phyloP scores from a whole-genome alignment of 2,797 vertebrate genomes.

The Chelon auratus region DNA sequence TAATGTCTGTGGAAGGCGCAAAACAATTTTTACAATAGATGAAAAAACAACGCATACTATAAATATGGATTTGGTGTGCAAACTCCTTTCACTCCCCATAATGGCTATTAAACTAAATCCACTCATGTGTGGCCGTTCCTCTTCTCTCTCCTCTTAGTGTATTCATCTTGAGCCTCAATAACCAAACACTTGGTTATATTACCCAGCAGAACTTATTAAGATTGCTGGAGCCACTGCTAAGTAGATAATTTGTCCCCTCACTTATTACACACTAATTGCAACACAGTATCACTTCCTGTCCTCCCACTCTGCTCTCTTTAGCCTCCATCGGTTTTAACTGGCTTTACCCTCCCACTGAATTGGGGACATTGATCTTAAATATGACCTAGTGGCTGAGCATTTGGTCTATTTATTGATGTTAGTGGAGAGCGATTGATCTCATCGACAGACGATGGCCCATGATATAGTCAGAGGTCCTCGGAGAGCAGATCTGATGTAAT shows the following conservation, averaged over 20 bases:
- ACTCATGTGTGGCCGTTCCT: neutral
- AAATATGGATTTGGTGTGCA: neutral
- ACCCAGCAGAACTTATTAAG: constrained; percentile 28
- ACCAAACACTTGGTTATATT: constrained; percentile 29
- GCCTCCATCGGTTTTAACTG: constrained; percentile 15
- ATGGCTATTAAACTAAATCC: neutral
- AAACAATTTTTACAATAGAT: too few species aligned
- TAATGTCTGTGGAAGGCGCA: too few species aligned
- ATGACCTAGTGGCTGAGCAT: constrained; percentile 33
- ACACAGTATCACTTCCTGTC: constrained; percentile 21
- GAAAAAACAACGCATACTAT: too few species aligned
- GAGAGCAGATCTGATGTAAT: constrained; percentile 49
- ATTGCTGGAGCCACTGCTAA: constrained; percentile 24
- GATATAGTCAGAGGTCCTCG: constrained; percentile 25
- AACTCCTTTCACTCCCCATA: neutral
- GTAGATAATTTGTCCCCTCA: constrained; percentile 49
- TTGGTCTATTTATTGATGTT: constrained; percentile 39
- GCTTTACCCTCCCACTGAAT: constrained; percentile 36
- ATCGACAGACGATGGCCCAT: constrained; percentile 35
- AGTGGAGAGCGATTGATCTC: constrained; percentile 49
- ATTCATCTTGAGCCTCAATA: constrained; percentile 26
- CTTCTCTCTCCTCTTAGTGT: neutral
- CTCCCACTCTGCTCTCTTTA: constrained; percentile 15
- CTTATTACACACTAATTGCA: constrained; percentile 51
- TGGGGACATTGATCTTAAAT: constrained; percentile 61